Evolutionary conservation across 2,888 invertebrate genomes (phyloP), one percentile per base, ranked within the genome.

Genomic region (Drosophila robusta): DNA sequence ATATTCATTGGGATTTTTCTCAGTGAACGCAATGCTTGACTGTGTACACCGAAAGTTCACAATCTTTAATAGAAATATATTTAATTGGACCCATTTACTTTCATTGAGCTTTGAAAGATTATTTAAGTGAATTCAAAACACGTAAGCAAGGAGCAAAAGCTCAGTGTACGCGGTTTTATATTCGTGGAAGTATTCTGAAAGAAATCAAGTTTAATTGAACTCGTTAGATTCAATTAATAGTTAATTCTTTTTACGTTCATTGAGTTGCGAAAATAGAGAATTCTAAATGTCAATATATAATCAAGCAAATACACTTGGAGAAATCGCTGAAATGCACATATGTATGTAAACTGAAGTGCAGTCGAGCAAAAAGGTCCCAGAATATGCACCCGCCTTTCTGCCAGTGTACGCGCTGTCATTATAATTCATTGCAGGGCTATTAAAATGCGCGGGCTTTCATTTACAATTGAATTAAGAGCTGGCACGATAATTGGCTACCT

Each of bases 371-470:
- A 8, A 7, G 8, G 1, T 22, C 2, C 22, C 1, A 22, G 22
- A 29, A 29, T 34, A 9, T 7, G 9, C 6, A 41, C 18, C 3
- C 4, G 41, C 8, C 6, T 29, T 51, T 54, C 32, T 66, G 14
- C 7, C 32, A 39, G 45, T 67, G 57, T 49, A 39, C 12, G 14
- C n/a, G 12, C n/a, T 36, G 34, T 6, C 46, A 61, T n/a, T 38
- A 22, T 12, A 60, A 60, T 46, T 64, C 29, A 47, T 34, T 16
- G 45, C 36, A 38, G 7, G 32, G 55, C 34, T 38, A 45, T 44
- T 44, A 39, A 44, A 79, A 64, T 78, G 69, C 65, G 78, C 70
- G 67, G 56, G 51, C 41, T 75, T 57, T 60, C 16, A 58, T 66
- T 65, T 60, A 18, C 52, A 65, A 70, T 60, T 65, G 55, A 65